These are phyloP conservation scores for Scarus forsteni DNA, from an alignment of 2,797 vertebrate species.

Conservation along the genomic window DNA sequence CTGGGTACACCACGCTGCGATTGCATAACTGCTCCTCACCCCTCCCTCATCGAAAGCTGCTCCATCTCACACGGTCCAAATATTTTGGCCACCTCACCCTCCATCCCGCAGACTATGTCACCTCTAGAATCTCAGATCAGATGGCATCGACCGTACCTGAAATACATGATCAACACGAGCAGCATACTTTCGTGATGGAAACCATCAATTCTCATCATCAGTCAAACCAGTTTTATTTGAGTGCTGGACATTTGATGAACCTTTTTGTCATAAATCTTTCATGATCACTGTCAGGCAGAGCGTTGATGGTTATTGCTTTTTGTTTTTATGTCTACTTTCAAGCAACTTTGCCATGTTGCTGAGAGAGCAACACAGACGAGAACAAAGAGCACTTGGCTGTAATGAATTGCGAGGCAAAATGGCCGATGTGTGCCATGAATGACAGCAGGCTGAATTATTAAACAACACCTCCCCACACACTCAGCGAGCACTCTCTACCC, in stretches of 20 bases:
- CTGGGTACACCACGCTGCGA: constrained; percentile 73
- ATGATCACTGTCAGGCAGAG: constrained; percentile 38
- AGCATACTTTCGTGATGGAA: constrained; percentile 16
- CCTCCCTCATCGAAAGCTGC: constrained; percentile 70
- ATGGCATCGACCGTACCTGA: background rate
- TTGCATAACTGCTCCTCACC: constrained; percentile 84
- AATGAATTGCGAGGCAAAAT: constrained; percentile 81
- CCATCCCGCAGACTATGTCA: background rate
- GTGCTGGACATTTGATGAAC: constrained; percentile 31
- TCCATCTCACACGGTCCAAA: constrained; percentile 49
- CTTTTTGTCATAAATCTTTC: constrained; percentile 50
- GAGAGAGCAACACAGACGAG: constrained; percentile 45
- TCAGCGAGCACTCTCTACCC: constrained; percentile 21
- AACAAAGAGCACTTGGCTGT: constrained; percentile 78
- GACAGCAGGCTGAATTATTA: constrained; percentile 64
- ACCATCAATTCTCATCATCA: constrained; percentile 54
- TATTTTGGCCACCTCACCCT: constrained; percentile 37
- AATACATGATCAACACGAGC: constrained; percentile 27
- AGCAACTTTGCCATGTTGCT: constrained; percentile 63
- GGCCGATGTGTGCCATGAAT: constrained; percentile 79
- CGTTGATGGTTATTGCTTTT: constrained; percentile 31
- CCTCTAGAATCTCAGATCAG: background rate
- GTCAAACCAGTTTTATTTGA: constrained; percentile 45
- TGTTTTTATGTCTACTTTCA: constrained; percentile 27
- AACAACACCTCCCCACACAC: constrained; percentile 43